Percentiles rank a stretch among this genome's conserved stretches.
Evolutionary conservation across 2,888 invertebrate genomes (phyloP).

Genomic region (Zygothrica quintamaculata): DNA sequence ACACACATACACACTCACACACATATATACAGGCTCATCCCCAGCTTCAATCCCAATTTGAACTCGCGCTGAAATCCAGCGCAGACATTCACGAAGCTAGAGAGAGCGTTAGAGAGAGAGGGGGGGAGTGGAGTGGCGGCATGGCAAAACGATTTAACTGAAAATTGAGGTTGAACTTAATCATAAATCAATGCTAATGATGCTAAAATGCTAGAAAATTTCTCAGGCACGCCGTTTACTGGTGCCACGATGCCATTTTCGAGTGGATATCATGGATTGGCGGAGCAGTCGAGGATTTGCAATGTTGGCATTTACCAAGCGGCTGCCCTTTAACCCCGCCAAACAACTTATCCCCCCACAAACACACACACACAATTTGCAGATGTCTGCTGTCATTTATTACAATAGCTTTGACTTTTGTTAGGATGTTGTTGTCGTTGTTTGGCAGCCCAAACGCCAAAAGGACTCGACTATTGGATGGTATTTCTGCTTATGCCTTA

Average conservation of each 20-base stretch:
- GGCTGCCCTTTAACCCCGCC: constrained; percentile 42
- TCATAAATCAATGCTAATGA: constrained; percentile 85
- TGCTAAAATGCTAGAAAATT: constrained; percentile 82
- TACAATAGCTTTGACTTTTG: constrained; percentile 83
- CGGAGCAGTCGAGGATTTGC: constrained; percentile 63
- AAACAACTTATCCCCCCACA: constrained; percentile 12
- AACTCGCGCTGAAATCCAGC: constrained; percentile 12
- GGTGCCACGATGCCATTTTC: constrained; percentile 47
- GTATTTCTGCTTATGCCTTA: too few relatives aligned
- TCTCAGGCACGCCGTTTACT: constrained; percentile 56
- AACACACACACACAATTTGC: constrained; percentile 41
- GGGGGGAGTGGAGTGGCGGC: constrained; percentile 38
- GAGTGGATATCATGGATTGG: constrained; percentile 75
- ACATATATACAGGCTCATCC: constrained; percentile 1
- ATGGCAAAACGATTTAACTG: constrained; percentile 81
- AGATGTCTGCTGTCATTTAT: constrained; percentile 84
- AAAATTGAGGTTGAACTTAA: constrained; percentile 83
- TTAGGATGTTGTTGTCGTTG: constrained; percentile 72
- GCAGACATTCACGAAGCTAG: constrained; percentile 14
- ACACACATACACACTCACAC: neutral
- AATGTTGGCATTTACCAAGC: constrained; percentile 71
- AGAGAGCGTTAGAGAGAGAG: constrained; percentile 5
- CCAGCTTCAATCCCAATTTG: constrained; percentile 10
- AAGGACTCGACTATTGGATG: constrained; percentile 45
- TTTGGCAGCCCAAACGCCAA: constrained; percentile 32